These are phyloP conservation scores for Sebastes iracundus DNA, from an alignment of 2,797 vertebrate genomes.

Conservation along the genomic window DNA sequence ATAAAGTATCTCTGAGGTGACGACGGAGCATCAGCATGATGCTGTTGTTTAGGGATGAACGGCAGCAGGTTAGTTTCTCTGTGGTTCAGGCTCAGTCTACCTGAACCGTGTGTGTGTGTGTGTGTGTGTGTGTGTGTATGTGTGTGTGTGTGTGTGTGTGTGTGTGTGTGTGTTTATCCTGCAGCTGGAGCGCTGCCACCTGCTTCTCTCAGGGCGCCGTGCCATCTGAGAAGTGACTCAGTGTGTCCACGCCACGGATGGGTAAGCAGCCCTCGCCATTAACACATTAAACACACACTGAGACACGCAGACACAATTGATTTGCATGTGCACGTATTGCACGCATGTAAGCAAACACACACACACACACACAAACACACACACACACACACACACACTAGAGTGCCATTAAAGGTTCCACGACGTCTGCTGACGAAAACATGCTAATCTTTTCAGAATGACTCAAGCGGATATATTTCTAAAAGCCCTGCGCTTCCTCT, in stretches of 20 bases:
- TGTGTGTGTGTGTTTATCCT: background rate
- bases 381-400: background rate
- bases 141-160: slow-evolving; percentile 6
- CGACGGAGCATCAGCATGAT: background rate
- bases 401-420: slow-evolving; percentile 74
- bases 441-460: slow-evolving; percentile 49
- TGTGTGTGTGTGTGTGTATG: slow-evolving; percentile 1
- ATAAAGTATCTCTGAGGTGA: background rate
- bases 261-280: slow-evolving; percentile 71
- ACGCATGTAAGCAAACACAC: slow-evolving; percentile 8
- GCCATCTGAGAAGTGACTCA: slow-evolving; percentile 76
- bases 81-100: background rate
- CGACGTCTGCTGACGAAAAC: slow-evolving; percentile 51
- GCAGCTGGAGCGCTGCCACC: slow-evolving; percentile 52
- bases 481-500: slow-evolving; percentile 53
- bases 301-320: slow-evolving; percentile 55
- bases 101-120: background rate
- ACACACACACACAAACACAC: no score
- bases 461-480: slow-evolving; percentile 55
- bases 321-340: slow-evolving; percentile 44
- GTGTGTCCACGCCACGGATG: slow-evolving; percentile 61
- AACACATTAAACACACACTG: slow-evolving; percentile 79
- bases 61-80: background rate
- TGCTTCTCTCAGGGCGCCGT: slow-evolving; percentile 46
- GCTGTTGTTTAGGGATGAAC: slow-evolving; percentile 1